phyloP scores from a whole-genome alignment of 2,888 invertebrate genomes.

The Drosophila tripunctata region DNA sequence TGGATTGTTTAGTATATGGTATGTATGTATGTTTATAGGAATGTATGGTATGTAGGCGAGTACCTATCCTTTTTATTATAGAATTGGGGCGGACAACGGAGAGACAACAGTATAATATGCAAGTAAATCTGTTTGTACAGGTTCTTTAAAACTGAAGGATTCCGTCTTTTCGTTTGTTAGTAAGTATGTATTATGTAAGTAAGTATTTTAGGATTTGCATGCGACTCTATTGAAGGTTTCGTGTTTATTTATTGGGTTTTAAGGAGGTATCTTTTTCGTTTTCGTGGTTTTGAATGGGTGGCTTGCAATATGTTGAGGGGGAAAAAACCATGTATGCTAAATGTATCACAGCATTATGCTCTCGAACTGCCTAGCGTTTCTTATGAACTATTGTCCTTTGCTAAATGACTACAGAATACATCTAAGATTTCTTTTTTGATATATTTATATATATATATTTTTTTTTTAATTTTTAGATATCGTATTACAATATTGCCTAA shows the following conservation, averaged over 20 bases:
- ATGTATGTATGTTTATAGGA: conserved; percentile 8
- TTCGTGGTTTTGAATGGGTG: too few species aligned
- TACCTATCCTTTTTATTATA: conserved; percentile 36
- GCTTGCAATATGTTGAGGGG: conserved; percentile 38
- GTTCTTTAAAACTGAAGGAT: conserved; percentile 6
- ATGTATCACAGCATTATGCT: conserved; percentile 82
- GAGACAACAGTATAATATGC: conserved; percentile 34
- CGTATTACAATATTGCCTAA: conserved; percentile 7
- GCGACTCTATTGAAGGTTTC: conserved; percentile 29
- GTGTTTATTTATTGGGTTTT: conserved; percentile 11
- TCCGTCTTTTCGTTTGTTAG: conserved; percentile 38
- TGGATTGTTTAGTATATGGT: not conserved
- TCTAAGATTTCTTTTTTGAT: conserved; percentile 10
- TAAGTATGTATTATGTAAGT: conserved; percentile 23
- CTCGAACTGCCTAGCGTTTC: conserved; percentile 75
- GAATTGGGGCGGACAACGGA: conserved; percentile 23
- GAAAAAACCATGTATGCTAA: conserved; percentile 66
- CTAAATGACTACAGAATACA: conserved; percentile 52
- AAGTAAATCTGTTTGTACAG: conserved; percentile 2
- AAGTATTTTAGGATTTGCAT: conserved; percentile 26
- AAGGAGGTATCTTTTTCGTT: not conserved
- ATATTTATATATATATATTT: conserved; percentile 13
- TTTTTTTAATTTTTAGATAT: conserved; percentile 2
- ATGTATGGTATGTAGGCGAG: conserved; percentile 30
- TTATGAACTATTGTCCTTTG: conserved; percentile 71